Evolutionary conservation across 2,888 invertebrate genomes (phyloP).

Genomic region (Diplolepis rosae): DNA sequence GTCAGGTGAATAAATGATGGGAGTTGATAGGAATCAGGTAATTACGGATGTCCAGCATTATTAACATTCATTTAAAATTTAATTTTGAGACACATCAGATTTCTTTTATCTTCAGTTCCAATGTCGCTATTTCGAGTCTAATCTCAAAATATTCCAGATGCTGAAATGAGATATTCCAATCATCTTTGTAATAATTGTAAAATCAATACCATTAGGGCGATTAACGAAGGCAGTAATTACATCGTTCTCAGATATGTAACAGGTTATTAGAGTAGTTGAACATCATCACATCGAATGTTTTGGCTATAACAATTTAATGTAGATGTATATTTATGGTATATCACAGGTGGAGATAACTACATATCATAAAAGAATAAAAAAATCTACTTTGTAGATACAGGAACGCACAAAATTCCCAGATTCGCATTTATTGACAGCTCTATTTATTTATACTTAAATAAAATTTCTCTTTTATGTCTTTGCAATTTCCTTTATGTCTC

Average conservation of each 20-base stretch:
- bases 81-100: not conserved
- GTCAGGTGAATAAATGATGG: constrained; percentile 52
- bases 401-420: not conserved
- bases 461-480: not conserved
- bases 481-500: constrained; percentile 2
- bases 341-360: not conserved
- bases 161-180: not conserved
- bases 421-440: not conserved
- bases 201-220: not conserved
- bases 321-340: not conserved
- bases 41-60: constrained; percentile 4
- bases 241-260: not conserved
- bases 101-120: not conserved
- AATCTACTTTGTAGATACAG: not conserved
- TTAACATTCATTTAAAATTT: constrained; percentile 11
- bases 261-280: not conserved
- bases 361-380: not conserved
- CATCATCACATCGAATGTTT: not conserved
- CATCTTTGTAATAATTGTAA: constrained; percentile 2
- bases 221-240: not conserved
- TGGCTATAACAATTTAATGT: not conserved
- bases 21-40: constrained; percentile 39
- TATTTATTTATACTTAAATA: not conserved
- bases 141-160: not conserved
- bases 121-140: not conserved